Conservation (phyloP, 2,888 invertebrate species). For the Achlya flavicornis region DNA sequence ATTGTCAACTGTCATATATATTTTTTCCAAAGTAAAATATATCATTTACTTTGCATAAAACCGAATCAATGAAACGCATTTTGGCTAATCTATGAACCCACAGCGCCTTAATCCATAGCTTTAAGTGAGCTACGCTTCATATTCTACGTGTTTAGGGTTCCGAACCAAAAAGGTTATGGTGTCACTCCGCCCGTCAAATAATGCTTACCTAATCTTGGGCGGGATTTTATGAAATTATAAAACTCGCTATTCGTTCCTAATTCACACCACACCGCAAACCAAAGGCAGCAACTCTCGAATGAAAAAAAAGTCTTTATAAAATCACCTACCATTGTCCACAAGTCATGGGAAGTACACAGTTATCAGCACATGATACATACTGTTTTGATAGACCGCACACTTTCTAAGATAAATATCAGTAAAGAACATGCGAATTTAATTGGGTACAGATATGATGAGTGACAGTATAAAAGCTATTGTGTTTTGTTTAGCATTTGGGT, state of each 20-base stretch:
- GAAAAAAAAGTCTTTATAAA: conserved; percentile 45
- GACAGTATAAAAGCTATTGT: conserved; percentile 5
- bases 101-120: too few relatives aligned
- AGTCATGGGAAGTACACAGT: conserved; percentile 35
- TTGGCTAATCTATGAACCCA: too few relatives aligned
- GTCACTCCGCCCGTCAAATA: too few relatives aligned
- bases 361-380: conserved; percentile 15
- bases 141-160: too few relatives aligned
- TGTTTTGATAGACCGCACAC: conserved; percentile 12
- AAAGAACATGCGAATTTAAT: conserved; percentile 8
- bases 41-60: too few relatives aligned
- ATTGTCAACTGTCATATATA: too few relatives aligned
- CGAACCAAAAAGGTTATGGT: too few relatives aligned
- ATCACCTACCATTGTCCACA: conserved; percentile 46
- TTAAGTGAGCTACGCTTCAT: too few relatives aligned
- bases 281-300: conserved; percentile 31
- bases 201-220: not conserved
- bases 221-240: not conserved
- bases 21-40: too few relatives aligned
- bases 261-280: conserved; percentile 26
- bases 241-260: not conserved
- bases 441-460: not conserved
- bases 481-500: not conserved
- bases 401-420: conserved; percentile 6
- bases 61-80: too few relatives aligned